phyloP scores from a whole-genome alignment of 1,140 invertebrate species.

The Drosophila athabasca region DNA sequence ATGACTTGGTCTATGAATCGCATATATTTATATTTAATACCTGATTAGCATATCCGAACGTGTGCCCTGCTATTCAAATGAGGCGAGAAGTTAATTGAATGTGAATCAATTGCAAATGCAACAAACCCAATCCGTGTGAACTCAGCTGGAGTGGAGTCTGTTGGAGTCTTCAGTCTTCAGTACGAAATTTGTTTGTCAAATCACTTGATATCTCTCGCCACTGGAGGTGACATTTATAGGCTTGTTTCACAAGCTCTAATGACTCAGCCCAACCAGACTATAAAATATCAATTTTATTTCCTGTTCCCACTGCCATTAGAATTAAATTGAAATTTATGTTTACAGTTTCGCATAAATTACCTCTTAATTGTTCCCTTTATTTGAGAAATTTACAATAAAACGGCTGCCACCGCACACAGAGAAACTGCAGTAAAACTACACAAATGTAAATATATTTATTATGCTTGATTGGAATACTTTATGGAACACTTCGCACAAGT shows the following conservation, averaged over 20 bases:
- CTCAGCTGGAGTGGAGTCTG: constrained; percentile 50
- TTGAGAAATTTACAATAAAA: constrained; percentile 31
- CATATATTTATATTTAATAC: constrained; percentile 50
- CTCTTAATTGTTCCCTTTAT: constrained; percentile 31
- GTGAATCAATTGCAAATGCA: constrained; percentile 54
- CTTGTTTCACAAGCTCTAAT: constrained; percentile 39
- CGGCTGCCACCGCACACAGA: constrained; percentile 1
- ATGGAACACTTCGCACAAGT: background rate
- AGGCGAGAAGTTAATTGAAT: constrained; percentile 46
- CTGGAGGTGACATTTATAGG: constrained; percentile 39
- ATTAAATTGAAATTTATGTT: constrained; percentile 34
- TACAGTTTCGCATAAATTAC: constrained; percentile 34
- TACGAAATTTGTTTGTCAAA: constrained; percentile 35
- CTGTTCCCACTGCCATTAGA: constrained; percentile 29
- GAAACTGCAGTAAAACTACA: background rate
- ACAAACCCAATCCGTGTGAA: constrained; percentile 36
- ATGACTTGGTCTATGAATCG: constrained; percentile 45
- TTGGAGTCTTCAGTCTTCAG: background rate
- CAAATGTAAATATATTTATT: background rate
- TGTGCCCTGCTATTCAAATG: constrained; percentile 52
- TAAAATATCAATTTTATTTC: constrained; percentile 30
- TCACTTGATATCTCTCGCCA: constrained; percentile 30
- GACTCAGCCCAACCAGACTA: constrained; percentile 28
- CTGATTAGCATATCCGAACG: constrained; percentile 44
- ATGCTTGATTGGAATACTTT: constrained; percentile 30